Percentiles rank a stretch among this genome's conserved stretches.
phyloP scores from a whole-genome alignment of 2,113 vertebrate species.

The Mixornis gularis region DNA sequence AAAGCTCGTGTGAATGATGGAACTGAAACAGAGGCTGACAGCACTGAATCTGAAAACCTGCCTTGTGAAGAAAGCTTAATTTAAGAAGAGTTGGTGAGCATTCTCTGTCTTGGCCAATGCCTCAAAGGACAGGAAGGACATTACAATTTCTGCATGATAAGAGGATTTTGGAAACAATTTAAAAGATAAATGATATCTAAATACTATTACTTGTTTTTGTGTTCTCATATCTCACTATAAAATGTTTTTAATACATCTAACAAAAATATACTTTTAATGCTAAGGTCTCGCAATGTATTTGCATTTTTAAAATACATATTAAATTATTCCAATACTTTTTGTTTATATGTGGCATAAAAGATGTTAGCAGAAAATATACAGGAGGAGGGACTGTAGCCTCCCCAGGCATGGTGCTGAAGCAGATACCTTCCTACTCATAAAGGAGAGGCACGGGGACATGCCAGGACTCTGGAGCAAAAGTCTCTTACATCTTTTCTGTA shows the following conservation, averaged over 20 bases:
- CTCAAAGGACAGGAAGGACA: not conserved
- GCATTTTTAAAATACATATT: not conserved
- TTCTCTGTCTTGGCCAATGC: not conserved
- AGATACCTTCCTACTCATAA: not conserved
- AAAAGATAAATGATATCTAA: not conserved
- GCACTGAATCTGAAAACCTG: not conserved
- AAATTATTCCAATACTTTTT: slow-evolving; percentile 27
- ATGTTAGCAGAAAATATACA: slow-evolving; percentile 7
- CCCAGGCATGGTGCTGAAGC: not conserved
- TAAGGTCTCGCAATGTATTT: not conserved
- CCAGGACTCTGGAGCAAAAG: not conserved
- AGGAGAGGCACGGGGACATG: not conserved
- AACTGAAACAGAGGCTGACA: not conserved
- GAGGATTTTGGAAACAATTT: not conserved
- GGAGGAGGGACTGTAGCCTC: not conserved
- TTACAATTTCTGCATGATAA: not conserved
- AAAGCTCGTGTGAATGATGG: not conserved
- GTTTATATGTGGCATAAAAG: not conserved
- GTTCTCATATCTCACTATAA: not conserved
- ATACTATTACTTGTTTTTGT: not conserved
- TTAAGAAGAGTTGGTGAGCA: not conserved
- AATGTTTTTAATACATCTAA: not conserved
- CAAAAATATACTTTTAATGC: not conserved
- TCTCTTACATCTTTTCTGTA: not conserved
- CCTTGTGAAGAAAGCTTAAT: not conserved